These are phyloP conservation scores for Sitophilus oryzae DNA, from an alignment of 1,140 invertebrate species.

Conservation along the genomic window DNA sequence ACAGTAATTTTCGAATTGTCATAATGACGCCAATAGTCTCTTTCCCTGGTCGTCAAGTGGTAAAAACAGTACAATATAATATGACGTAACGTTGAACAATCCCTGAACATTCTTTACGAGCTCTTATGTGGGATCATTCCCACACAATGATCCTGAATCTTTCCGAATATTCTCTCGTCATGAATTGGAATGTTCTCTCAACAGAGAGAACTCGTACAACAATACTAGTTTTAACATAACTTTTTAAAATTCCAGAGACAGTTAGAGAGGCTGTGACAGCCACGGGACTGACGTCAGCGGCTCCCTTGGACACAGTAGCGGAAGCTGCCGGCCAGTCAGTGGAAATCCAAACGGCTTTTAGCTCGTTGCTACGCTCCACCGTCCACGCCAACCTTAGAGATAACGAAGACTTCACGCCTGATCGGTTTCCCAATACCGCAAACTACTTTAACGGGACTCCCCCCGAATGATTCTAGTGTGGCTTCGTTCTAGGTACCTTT, in stretches of 20 bases:
- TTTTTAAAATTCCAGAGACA: constrained; percentile 47
- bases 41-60: no score
- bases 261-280: constrained; percentile 49
- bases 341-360: constrained; percentile 46
- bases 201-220: no score
- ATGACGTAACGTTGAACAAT: no score
- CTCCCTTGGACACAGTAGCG: constrained; percentile 45
- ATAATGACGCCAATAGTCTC: no score
- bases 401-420: constrained; percentile 49
- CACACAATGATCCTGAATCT: no score
- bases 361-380: constrained; percentile 43
- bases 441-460: constrained; percentile 42
- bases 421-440: constrained; percentile 48
- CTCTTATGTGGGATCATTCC: no score
- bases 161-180: no score
- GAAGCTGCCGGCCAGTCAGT: constrained; percentile 41
- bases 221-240: no score
- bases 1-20: no score
- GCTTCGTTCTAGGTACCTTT: not conserved
- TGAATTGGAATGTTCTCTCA: no score
- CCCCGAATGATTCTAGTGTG: constrained; percentile 10
- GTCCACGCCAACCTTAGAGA: constrained; percentile 44
- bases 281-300: constrained; percentile 46
- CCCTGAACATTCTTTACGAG: no score
- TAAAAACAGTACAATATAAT: no score